Evolutionary conservation across 2,113 vertebrate genomes (phyloP).

Genomic region (Epinephelus lanceolatus): DNA sequence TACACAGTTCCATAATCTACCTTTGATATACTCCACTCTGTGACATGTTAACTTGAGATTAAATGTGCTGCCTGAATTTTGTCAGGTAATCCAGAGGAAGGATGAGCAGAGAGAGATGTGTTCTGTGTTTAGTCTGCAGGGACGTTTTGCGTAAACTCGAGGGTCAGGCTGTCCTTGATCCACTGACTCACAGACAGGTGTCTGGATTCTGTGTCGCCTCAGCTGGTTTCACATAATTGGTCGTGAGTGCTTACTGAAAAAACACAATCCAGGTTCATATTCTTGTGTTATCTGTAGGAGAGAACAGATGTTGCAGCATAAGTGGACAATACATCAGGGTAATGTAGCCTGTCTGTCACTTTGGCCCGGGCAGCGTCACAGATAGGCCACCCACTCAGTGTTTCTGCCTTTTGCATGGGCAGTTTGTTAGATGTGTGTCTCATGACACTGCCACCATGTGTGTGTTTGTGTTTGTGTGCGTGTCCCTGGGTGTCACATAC

Average conservation of each 20-base stretch:
- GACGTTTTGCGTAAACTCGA: conserved; percentile 9
- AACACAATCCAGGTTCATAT: conserved; percentile 27
- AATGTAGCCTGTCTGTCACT: conserved; percentile 50
- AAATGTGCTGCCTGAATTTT: neutral
- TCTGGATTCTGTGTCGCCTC: conserved; percentile 6
- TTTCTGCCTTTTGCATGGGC: conserved; percentile 30
- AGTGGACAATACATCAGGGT: conserved; percentile 61
- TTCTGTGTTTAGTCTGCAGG: conserved; percentile 26
- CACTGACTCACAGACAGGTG: conserved; percentile 4
- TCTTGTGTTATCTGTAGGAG: conserved; percentile 26
- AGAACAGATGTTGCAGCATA: conserved; percentile 63
- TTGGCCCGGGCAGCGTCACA: conserved; percentile 19
- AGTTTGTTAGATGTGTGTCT: conserved; percentile 45
- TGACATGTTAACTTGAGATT: conserved; percentile 1
- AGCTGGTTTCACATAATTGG: conserved; percentile 39
- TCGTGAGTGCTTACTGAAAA: conserved; percentile 24
- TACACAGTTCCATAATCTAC: neutral
- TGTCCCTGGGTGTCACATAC: conserved; percentile 6
- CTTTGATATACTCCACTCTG: neutral
- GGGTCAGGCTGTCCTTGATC: conserved; percentile 28
- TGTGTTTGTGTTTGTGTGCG: conserved; percentile 34
- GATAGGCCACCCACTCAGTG: conserved; percentile 73
- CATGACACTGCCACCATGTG: conserved; percentile 20
- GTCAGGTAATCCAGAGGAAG: conserved; percentile 1
- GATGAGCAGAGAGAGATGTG: conserved; percentile 6